Base-by-base conservation (phyloP, 2,888 invertebrate genomes). In the Labia minor region DNA sequence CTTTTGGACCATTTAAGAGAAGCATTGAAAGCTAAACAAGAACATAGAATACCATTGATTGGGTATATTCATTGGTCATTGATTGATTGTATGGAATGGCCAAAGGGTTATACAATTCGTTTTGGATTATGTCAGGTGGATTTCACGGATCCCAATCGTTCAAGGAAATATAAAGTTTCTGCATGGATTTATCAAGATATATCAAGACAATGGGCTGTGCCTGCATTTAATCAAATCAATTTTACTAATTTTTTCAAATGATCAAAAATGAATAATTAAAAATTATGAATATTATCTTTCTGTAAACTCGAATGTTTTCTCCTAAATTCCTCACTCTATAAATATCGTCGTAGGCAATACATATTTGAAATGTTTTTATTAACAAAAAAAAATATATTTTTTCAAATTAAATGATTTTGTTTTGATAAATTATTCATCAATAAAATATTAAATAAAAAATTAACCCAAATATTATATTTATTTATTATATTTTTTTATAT, bases 101-200 rank as follows among this genome's bases (percentile, higher is more conserved):
- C 80, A 62, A 80, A 80, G 71, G 85, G 84, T 68, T 85, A 83
- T 75, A 78, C 49, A n/a, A 84, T 83, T 77, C 84, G 83, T 77
- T 89, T 88, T 78, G 89, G 89, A 70, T 78, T 89, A 67, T 86
- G 85, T 74, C 81, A 85, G 74, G 87, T 89, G 61, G 85, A 90
- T 78, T 88, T 88, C 75, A 78, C 79, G 64, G 85, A 85, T 74
- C 85, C 86, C 4, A 79, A 84, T 70, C 83, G 84, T 73, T 83
- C 84, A 61, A 80, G 89, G 70, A 85, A 84, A 66, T 81, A 86
- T 37, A 89, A 89, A 77, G 76, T 81, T 62, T 88, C 89, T 11
- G 85, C 85, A 4, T 77, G 78, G 73, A 80, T 85, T 61, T 85
- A 80, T 8, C 61, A 26, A 1, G 65, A 69, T 20, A 68, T 69